Conservation (phyloP, 1,140 invertebrate genomes). For the Drosophila nebulosa region DNA sequence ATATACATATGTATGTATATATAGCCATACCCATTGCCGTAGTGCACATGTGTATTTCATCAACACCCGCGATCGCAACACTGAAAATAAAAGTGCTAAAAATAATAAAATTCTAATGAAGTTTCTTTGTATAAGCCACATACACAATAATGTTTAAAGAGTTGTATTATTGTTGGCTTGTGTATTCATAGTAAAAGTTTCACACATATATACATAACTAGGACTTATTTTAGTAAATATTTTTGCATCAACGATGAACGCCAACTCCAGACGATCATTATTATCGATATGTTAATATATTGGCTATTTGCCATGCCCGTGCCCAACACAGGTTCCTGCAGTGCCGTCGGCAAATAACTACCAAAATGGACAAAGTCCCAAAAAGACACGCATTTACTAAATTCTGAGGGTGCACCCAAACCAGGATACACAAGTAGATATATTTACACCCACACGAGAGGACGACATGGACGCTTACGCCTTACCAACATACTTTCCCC, state of each 20-base stretch:
- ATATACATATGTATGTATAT: neutral
- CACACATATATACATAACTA: neutral
- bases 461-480: constrained; percentile 72
- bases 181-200: neutral
- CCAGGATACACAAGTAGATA: neutral
- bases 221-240: neutral
- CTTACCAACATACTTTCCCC: constrained; percentile 69
- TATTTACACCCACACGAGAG: neutral
- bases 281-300: neutral
- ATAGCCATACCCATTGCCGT: neutral
- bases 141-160: neutral
- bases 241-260: neutral
- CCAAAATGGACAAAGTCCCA: neutral
- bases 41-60: constrained; percentile 2
- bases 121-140: neutral
- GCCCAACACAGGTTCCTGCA: neutral
- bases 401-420: neutral
- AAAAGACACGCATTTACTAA: neutral
- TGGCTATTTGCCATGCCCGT: neutral
- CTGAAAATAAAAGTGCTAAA: constrained; percentile 16
- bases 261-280: neutral
- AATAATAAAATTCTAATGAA: constrained; percentile 12
- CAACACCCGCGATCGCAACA: constrained; percentile 1
- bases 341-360: constrained; percentile 12
- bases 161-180: neutral